Percentiles rank a stretch among this genome's conserved stretches.
phyloP scores from a whole-genome alignment of 30 jellyfish, hydroid and myxozoan species.

The Aurelia sp. region DNA sequence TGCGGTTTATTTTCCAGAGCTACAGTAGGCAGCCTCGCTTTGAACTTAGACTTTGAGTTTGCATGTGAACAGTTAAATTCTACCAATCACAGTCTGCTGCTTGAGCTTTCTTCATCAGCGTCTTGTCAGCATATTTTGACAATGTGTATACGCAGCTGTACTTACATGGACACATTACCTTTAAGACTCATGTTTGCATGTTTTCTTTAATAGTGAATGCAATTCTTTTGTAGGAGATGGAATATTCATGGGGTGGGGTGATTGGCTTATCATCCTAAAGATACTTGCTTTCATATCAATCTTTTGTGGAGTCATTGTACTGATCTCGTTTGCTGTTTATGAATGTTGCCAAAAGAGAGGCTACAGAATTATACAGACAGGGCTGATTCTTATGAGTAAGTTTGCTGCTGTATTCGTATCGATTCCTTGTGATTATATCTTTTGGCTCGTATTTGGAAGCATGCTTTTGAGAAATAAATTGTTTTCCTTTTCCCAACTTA shows the following conservation, averaged over 20 bases:
- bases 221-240: slow-evolving; percentile 31
- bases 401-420: not conserved
- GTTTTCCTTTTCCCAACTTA: too few relatives aligned
- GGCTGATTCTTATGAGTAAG: slow-evolving; percentile 35
- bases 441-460: not conserved
- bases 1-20: too few relatives aligned
- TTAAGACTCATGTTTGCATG: too few relatives aligned
- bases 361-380: slow-evolving; percentile 11
- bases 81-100: too few relatives aligned
- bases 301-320: slow-evolving; percentile 9
- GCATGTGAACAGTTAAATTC: too few relatives aligned
- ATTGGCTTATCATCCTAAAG: slow-evolving; percentile 31
- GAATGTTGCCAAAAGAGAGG: slow-evolving; percentile 18
- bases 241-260: slow-evolving; percentile 53
- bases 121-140: too few relatives aligned
- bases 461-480: too few relatives aligned
- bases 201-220: not conserved
- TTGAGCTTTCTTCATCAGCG: too few relatives aligned
- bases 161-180: too few relatives aligned
- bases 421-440: not conserved
- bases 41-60: too few relatives aligned
- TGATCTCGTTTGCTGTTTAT: slow-evolving; percentile 21
- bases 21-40: too few relatives aligned
- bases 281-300: slow-evolving; percentile 39
- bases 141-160: too few relatives aligned